A percentile compares a stretch with the other conserved stretches of the same genome.
Conservation (phyloP, 2,797 vertebrate species). For the Cossypha caffra region DNA sequence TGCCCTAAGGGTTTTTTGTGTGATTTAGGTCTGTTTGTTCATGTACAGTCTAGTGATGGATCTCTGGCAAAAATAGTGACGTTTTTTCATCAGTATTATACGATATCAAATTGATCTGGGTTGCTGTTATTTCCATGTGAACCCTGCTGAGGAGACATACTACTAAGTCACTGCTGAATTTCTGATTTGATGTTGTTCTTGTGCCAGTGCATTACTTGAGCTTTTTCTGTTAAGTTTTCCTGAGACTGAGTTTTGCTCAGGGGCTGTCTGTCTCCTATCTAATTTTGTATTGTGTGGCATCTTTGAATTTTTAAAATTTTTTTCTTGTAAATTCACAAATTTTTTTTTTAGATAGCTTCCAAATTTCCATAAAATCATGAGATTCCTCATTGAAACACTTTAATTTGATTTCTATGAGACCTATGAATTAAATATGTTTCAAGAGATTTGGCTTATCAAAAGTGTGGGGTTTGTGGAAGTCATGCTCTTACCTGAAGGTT, state of each 20-base stretch:
- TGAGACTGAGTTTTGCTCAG: neutral
- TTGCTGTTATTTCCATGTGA: slow-evolving; percentile 8
- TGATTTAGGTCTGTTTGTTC: slow-evolving; percentile 22
- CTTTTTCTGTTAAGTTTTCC: neutral
- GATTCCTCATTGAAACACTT: neutral
- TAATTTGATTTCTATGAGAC: neutral
- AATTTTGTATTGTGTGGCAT: neutral
- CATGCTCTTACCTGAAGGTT: neutral
- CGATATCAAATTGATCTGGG: neutral
- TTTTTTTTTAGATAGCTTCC: neutral
- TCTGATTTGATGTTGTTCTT: neutral
- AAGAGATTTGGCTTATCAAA: neutral
- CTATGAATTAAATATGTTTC: neutral
- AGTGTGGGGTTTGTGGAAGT: neutral
- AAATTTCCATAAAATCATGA: neutral
- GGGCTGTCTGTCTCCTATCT: neutral
- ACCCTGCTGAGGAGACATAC: neutral
- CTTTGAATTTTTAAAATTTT: neutral
- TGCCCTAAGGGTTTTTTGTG: slow-evolving; percentile 16
- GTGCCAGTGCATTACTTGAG: neutral
- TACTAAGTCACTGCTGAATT: neutral
- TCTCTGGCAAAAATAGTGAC: neutral
- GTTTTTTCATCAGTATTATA: neutral
- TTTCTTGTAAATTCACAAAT: neutral
- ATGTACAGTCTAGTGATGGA: neutral